These are phyloP conservation scores for Agrypnia vestita DNA, from an alignment of 1,140 invertebrate genomes.

Conservation along the genomic window DNA sequence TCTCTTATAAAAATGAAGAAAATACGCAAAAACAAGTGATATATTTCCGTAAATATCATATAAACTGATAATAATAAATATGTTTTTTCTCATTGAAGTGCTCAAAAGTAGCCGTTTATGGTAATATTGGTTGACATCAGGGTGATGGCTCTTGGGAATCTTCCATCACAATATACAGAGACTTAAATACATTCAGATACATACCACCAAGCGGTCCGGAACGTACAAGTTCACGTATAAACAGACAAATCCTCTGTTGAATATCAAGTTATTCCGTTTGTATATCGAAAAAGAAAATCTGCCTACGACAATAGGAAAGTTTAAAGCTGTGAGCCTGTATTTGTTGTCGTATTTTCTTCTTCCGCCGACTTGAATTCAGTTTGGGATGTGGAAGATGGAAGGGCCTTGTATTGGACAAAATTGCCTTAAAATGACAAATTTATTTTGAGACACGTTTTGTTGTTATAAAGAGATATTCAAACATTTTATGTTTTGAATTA, in stretches of 20 bases:
- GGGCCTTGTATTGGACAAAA: slow-evolving; percentile 6
- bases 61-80: no score
- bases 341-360: slow-evolving; percentile 17
- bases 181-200: no score
- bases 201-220: neutral
- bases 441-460: slow-evolving; percentile 28
- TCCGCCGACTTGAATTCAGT: slow-evolving; percentile 19
- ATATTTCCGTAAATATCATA: no score
- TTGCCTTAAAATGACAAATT: slow-evolving; percentile 19
- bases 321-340: slow-evolving; percentile 15
- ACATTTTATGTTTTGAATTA: no score
- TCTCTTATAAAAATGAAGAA: no score
- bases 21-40: no score
- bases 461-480: neutral
- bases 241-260: slow-evolving; percentile 12
- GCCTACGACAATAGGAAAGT: slow-evolving; percentile 22
- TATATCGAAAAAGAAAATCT: slow-evolving; percentile 15
- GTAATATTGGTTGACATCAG: no score
- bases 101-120: no score
- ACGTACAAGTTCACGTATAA: slow-evolving; percentile 17
- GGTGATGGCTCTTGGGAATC: no score
- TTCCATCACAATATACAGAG: no score
- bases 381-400: neutral
- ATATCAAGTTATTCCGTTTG: slow-evolving; percentile 25
- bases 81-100: no score